Conservation (phyloP, 2,113 vertebrate genomes). For the Alexandromys fortis region DNA sequence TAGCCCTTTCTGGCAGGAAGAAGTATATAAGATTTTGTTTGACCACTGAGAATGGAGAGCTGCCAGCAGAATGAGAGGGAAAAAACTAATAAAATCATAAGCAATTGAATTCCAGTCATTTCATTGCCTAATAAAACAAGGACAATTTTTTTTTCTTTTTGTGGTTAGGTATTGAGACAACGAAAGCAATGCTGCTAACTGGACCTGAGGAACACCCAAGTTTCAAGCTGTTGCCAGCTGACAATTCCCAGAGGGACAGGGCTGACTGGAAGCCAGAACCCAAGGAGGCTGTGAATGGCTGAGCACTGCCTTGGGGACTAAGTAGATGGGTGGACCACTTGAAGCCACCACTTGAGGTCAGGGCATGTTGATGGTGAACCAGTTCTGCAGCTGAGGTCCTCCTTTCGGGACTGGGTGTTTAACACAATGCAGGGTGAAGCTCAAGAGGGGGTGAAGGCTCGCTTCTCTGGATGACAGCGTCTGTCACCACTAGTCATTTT, state of each 20-base stretch:
- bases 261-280: not conserved
- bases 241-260: rapidly evolving
- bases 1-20: not conserved
- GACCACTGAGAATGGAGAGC: not conserved
- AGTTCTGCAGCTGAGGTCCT: not conserved
- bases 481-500: not conserved
- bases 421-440: rapidly evolving
- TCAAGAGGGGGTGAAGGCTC: not conserved
- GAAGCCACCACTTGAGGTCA: not conserved
- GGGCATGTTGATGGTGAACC: not conserved
- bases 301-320: no score
- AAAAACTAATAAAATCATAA: not conserved
- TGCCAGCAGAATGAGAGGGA: not conserved
- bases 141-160: not conserved
- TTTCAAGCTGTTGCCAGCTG: no score
- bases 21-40: not conserved
- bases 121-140: not conserved
- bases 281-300: no score
- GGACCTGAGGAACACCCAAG: not conserved
- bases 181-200: not conserved
- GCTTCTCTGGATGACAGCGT: not conserved
- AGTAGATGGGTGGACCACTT: not conserved
- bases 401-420: not conserved
- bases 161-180: not conserved
- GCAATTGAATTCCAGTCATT: not conserved